Base-by-base conservation (phyloP, 2,797 vertebrate genomes). In the Macroramphosus scolopax region DNA sequence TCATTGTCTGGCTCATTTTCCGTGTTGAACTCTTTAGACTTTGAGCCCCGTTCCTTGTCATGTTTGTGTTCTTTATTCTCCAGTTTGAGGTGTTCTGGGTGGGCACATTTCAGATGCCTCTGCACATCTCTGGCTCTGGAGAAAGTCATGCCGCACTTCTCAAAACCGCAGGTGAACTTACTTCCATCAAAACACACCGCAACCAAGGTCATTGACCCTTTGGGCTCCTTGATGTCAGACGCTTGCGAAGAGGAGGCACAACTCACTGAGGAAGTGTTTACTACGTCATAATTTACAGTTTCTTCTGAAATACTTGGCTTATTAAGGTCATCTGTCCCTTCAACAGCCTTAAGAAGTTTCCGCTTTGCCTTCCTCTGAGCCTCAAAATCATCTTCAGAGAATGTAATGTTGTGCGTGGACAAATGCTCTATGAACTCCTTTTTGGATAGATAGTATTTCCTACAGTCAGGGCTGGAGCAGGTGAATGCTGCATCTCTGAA, bases 401-500 rank as follows among this genome's bases (percentile, higher is more conserved):
- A 91, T 13, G 73, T 80, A 18, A 93, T 89, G 46, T 89, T 89
- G 78, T 99, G 97, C 5, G 88, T 89, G 4, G 89, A 90, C 18
- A 97, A 89, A 80, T 99, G 97, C 51, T 91, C 88, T 18, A 92
- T 75, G 57, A 95, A 94, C 28, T 98, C 95, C 60, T 90, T 92
- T 83, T 93, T 97, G 44, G 95, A 98, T 55, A 94, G 93, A 77
- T 93, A 98, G 68, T 93, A 99, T 49, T 93, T 95, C 74, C 88
- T 95, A 84, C 97, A 99, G 18, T 91, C 92, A 7, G 85, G 74
- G 32, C 89, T 89, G 5, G 85, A 91, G 70, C 97, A 99, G 2
- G 90, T 93, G 30, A 96, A 99, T 0, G 96, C 95, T 0, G 96
- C 95, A 26, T 98, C 95, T 61, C 95, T 89, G 83, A 98, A 99